phyloP scores from a whole-genome alignment of 92 coral and sea anemone genomes.

The Epizoanthus illoricatus region DNA sequence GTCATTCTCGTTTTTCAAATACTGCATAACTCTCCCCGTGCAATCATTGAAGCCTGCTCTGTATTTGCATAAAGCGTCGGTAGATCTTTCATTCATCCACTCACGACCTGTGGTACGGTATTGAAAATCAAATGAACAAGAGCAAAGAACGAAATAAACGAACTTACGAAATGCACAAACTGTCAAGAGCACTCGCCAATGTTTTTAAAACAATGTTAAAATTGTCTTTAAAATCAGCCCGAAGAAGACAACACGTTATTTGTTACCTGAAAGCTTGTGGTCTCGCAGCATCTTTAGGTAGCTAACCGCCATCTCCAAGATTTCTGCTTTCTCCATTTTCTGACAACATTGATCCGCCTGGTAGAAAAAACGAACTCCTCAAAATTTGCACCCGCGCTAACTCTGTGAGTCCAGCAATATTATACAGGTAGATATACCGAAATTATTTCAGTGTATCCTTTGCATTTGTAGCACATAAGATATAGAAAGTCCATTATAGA shows the following conservation, averaged over 20 bases:
- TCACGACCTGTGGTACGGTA: constrained; percentile 22
- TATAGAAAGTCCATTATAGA: not conserved
- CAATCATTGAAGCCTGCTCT: constrained; percentile 69
- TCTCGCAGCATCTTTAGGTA: constrained; percentile 78
- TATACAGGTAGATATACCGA: no score
- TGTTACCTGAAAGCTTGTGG: constrained; percentile 57
- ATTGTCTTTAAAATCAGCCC: not conserved
- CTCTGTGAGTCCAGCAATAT: not conserved
- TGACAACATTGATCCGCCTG: constrained; percentile 81
- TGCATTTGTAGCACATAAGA: not conserved
- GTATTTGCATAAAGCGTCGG: constrained; percentile 53
- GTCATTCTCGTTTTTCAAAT: constrained; percentile 53
- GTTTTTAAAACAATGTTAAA: no score
- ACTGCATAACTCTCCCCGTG: constrained; percentile 43
- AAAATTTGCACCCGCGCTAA: not conserved
- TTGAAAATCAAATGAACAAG: not conserved
- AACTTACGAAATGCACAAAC: not conserved
- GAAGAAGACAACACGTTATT: not conserved
- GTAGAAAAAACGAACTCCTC: constrained; percentile 8
- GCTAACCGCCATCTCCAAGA: constrained; percentile 91
- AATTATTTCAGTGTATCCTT: no score
- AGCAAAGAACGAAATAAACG: not conserved
- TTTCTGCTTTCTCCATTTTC: constrained; percentile 99
- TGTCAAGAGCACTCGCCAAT: not conserved
- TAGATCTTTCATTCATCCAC: constrained; percentile 39